Evolutionary conservation across 1,140 invertebrate genomes (phyloP).

Genomic region (Cephus cinctus): DNA sequence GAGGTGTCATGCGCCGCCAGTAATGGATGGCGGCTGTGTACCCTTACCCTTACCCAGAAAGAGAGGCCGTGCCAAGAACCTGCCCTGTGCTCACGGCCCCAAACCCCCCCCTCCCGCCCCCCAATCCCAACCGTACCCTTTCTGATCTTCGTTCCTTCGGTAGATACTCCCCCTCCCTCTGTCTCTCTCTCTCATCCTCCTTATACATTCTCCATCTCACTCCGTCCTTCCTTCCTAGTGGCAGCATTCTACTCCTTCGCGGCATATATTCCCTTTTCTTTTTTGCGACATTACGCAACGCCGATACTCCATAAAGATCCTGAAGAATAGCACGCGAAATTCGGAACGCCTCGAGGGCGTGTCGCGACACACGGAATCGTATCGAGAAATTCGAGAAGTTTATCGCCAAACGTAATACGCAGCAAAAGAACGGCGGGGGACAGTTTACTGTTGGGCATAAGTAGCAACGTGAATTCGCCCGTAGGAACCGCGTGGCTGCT

Average conservation of each 20-base stretch:
- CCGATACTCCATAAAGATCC: conserved; percentile 30
- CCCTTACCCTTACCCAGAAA: conserved; percentile 50
- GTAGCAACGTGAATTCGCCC: too few relatives aligned
- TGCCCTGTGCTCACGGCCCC: conserved; percentile 37
- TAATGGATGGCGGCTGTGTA: conserved; percentile 54
- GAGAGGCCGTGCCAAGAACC: conserved; percentile 51
- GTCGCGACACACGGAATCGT: conserved; percentile 6
- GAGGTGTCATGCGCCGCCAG: conserved; percentile 51
- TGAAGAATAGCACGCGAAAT: conserved; percentile 21
- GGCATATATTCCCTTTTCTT: conserved; percentile 14
- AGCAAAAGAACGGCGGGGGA: too few relatives aligned
- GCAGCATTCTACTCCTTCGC: conserved; percentile 15
- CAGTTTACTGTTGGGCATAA: too few relatives aligned
- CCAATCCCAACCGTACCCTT: conserved; percentile 16
- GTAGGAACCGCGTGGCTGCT: too few relatives aligned
- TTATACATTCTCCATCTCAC: too few relatives aligned
- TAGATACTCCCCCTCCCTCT: conserved; percentile 17
- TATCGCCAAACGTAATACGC: too few relatives aligned
- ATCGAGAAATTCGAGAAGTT: too few relatives aligned
- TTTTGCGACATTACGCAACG: conserved; percentile 29
- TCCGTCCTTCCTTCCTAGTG: background rate
- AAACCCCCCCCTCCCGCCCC: conserved; percentile 17
- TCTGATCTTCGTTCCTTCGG: conserved; percentile 24
- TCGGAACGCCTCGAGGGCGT: conserved; percentile 17
- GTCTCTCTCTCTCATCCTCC: conserved; percentile 3